Base-by-base conservation (phyloP, 2,888 invertebrate species). In the Drosophila acutilabella region DNA sequence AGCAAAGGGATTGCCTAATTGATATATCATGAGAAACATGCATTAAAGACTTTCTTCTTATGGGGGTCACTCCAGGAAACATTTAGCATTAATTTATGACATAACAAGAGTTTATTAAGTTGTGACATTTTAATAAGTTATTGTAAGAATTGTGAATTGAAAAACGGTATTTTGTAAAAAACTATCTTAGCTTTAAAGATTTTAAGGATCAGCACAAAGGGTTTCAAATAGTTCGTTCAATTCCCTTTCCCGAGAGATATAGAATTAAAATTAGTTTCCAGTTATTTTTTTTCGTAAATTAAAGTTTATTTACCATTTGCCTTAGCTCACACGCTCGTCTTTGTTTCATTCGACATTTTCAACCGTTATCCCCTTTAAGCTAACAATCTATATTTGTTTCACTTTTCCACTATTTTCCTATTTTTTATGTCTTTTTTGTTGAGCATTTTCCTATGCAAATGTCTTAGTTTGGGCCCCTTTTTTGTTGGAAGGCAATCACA, bases 1-100 rank as follows among this genome's bases (percentile, higher is more conserved):
- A 50, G 56, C 52, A 64, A 51, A 79, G 81, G 81, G 79, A 62
- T 66, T 68, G 69, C 56, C 85, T 82, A 82, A 87, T 82, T 82
- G 83, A 82, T 61, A 79, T 67, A 71, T 78, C 45, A 58, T 56
- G 70, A 72, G 53, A 60, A 76, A 47, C 48, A 52, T 33, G 44
- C 58, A 81, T 66, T 53, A 61, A 79, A 71, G 26, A 62, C 33
- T 36, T 40, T 20, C 45, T 50, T 30, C 38, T 40, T 58, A 42
- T 60, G 51, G 38, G 57, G 56, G 71, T 42, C 73, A 41, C 16
- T 41, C 8, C 23, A 18, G 13, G 40, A 26, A n/a, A 10, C 16
- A 14, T 5, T n/a, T 18, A 47, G 10, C 18, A 14, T 53, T 52
- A 47, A 68, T 59, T 58, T 16, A 59, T 47, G 18, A 20, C 40